These are phyloP conservation scores for Sebastes taczanowskii DNA, from an alignment of 2,797 vertebrate genomes.

Conservation along the genomic window DNA sequence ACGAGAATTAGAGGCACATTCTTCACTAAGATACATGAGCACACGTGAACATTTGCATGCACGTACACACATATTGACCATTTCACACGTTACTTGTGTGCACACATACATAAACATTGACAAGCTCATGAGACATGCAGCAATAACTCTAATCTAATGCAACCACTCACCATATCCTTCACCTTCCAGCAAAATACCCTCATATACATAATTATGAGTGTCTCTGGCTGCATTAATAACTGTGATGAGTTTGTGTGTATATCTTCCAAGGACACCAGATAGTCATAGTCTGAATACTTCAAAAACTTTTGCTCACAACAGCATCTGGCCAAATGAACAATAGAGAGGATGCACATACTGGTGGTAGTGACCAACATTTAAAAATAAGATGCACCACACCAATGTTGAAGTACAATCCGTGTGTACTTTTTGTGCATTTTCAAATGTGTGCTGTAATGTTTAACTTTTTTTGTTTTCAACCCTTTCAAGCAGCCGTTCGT, in stretches of 20 bases:
- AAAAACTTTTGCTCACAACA: not conserved
- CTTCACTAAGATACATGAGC: slow-evolving; percentile 49
- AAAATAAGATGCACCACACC: too few relatives aligned
- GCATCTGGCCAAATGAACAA: not conserved
- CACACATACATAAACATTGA: slow-evolving; percentile 18
- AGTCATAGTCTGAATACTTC: not conserved
- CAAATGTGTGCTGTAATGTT: not conserved
- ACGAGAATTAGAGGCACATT: slow-evolving; percentile 55
- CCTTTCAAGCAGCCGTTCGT: not conserved
- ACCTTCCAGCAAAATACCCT: slow-evolving; percentile 15
- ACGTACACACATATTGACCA: slow-evolving; percentile 22
- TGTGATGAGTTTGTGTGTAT: not conserved
- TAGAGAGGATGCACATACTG: not conserved
- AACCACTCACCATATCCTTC: not conserved
- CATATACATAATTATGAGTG: slow-evolving; percentile 10
- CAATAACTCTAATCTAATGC: slow-evolving; percentile 44
- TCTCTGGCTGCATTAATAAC: not conserved
- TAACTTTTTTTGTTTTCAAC: not conserved
- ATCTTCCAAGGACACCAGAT: not conserved
- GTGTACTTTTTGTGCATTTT: not conserved
- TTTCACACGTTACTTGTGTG: slow-evolving; percentile 28
- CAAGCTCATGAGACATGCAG: slow-evolving; percentile 2
- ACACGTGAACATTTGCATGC: slow-evolving; percentile 28
- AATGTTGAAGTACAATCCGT: not conserved
- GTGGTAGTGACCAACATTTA: not conserved